These are phyloP conservation scores for Morelia viridis DNA, from an alignment of 2,797 vertebrate species.

Conservation along the genomic window DNA sequence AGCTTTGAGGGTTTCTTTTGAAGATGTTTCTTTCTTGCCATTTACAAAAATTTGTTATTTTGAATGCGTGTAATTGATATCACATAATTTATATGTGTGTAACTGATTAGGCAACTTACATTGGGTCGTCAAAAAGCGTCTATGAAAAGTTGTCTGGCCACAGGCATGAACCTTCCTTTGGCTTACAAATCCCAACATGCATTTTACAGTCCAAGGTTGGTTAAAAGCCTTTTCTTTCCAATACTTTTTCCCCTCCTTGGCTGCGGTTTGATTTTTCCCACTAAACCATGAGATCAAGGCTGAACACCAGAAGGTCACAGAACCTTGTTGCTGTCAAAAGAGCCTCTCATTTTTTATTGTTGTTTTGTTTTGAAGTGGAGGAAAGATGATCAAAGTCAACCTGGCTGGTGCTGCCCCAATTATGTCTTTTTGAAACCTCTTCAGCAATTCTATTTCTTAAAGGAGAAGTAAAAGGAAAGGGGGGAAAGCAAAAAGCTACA, in stretches of 20 bases:
- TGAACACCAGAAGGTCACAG: not conserved
- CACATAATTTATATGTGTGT: not conserved
- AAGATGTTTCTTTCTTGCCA: not conserved
- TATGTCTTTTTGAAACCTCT: not conserved
- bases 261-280: not conserved
- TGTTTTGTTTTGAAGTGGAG: not conserved
- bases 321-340: not conserved
- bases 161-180: not conserved
- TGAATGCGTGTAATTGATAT: not conserved
- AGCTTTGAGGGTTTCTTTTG: slow-evolving; percentile 45
- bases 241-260: accelerated
- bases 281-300: not conserved
- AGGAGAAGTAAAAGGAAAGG: too few species aligned
- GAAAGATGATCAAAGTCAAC: not conserved
- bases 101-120: not conserved
- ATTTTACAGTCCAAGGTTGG: not conserved
- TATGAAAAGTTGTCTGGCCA: not conserved
- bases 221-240: not conserved
- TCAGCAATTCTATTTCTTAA: not conserved
- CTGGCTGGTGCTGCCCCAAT: not conserved
- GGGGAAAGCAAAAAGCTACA: not conserved
- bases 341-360: not conserved
- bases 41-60: not conserved
- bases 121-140: not conserved
- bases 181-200: not conserved